Percentiles rank a stretch among this genome's conserved stretches.
phyloP scores from a whole-genome alignment of 2,888 invertebrate species.

The Iselma pallidipennis region DNA sequence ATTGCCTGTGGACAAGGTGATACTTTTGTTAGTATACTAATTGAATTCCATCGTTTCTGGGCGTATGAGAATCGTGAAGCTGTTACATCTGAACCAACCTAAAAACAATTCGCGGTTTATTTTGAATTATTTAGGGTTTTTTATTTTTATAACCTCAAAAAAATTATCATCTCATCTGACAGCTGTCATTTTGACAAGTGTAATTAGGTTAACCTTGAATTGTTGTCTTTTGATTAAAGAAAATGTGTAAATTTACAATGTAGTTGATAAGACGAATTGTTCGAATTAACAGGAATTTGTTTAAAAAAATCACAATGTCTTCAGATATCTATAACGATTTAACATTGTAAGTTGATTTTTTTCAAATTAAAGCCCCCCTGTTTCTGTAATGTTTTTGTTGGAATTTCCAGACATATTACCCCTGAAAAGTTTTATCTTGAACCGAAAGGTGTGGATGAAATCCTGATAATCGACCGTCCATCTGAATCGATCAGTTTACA shows the following conservation, averaged over 20 bases:
- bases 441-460: constrained; percentile 73
- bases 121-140: background rate
- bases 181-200: background rate
- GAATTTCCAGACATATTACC: constrained; percentile 73
- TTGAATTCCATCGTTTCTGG: constrained; percentile 96
- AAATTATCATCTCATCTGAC: background rate
- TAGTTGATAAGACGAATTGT: background rate
- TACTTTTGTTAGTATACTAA: constrained; percentile 89
- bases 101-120: constrained; percentile 34
- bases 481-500: constrained; percentile 46
- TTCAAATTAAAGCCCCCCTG: too few species aligned
- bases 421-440: constrained; percentile 88
- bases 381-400: background rate
- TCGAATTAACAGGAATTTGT: background rate
- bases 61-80: constrained; percentile 93
- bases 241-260: background rate
- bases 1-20: constrained; percentile 88
- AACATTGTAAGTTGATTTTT: constrained; percentile 47
- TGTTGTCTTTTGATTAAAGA: background rate
- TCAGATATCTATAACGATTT: constrained; percentile 44
- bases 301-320: constrained; percentile 31
- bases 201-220: background rate
- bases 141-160: background rate
- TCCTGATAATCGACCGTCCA: constrained; percentile 84
- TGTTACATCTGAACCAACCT: constrained; percentile 65